A percentile compares a stretch with the other conserved stretches of the same genome.
These are phyloP conservation scores for Chlorodrepanis virens DNA, from an alignment of 2,113 vertebrate species.

Conservation along the genomic window DNA sequence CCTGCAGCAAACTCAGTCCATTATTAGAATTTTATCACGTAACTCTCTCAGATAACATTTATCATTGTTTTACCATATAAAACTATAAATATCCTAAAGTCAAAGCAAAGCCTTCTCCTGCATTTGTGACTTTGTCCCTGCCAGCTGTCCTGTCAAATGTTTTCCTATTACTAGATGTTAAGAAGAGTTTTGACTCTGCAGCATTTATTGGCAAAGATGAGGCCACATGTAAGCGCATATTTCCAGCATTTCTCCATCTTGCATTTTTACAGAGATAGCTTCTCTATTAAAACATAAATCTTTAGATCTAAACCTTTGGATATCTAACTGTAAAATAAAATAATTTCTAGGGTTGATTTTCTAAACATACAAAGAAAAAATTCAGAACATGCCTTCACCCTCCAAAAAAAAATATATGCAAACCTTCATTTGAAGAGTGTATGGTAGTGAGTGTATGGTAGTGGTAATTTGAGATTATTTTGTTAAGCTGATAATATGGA, in stretches of 20 bases:
- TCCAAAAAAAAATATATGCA: too few relatives aligned
- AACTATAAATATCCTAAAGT: neutral
- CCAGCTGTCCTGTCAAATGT: neutral
- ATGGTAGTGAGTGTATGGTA: rapidly evolving
- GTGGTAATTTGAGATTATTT: neutral
- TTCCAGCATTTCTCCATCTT: neutral
- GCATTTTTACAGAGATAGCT: neutral
- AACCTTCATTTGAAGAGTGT: neutral
- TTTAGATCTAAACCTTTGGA: neutral
- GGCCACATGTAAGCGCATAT: rapidly evolving
- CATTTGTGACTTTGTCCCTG: neutral
- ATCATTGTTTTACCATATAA: neutral
- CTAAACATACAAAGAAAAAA: neutral
- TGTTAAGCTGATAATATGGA: neutral
- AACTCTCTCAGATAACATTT: neutral
- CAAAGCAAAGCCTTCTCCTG: neutral
- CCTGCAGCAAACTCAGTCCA: neutral
- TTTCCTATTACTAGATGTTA: neutral
- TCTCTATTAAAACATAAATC: neutral
- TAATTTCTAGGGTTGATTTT: neutral
- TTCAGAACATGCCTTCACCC: rapidly evolving
- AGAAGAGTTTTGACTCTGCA: neutral
- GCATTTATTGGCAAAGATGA: neutral
- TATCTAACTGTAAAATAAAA: neutral
- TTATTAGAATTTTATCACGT: neutral